Evolutionary conservation across 2,797 vertebrate genomes (phyloP).

Genomic region (Anniella stebbinsi): DNA sequence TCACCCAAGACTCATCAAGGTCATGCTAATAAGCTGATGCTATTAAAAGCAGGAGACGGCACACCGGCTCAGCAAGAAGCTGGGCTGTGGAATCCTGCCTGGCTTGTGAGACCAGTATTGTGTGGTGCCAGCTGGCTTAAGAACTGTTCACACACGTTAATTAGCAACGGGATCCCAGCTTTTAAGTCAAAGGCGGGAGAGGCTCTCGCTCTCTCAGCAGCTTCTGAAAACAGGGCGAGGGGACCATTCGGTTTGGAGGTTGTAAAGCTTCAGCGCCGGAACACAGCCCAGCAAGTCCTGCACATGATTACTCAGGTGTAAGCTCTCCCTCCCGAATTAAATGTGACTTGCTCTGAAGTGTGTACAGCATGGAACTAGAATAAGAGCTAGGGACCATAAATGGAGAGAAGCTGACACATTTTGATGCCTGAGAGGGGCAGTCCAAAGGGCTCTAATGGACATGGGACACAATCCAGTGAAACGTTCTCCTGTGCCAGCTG

Average conservation of each 20-base stretch:
- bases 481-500: too few relatives aligned
- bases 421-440: too few relatives aligned
- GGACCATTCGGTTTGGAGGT: too few relatives aligned
- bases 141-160: background rate
- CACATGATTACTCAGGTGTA: background rate
- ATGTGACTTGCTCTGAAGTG: background rate
- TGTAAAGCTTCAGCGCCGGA: background rate
- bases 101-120: background rate
- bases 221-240: background rate
- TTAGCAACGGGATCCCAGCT: background rate
- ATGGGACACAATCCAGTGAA: too few relatives aligned
- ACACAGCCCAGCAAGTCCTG: background rate
- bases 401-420: too few relatives aligned
- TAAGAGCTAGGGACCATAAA: too few relatives aligned
- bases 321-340: background rate
- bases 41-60: background rate
- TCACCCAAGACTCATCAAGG: background rate
- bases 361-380: background rate
- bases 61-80: rapidly evolving
- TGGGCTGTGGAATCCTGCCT: background rate
- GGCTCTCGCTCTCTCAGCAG: background rate
- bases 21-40: background rate
- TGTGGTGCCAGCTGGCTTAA: background rate
- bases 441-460: too few relatives aligned
- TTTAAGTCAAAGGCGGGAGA: background rate